Base-by-base conservation (phyloP, 2,797 vertebrate species). In the Leucoraja ocellata region DNA sequence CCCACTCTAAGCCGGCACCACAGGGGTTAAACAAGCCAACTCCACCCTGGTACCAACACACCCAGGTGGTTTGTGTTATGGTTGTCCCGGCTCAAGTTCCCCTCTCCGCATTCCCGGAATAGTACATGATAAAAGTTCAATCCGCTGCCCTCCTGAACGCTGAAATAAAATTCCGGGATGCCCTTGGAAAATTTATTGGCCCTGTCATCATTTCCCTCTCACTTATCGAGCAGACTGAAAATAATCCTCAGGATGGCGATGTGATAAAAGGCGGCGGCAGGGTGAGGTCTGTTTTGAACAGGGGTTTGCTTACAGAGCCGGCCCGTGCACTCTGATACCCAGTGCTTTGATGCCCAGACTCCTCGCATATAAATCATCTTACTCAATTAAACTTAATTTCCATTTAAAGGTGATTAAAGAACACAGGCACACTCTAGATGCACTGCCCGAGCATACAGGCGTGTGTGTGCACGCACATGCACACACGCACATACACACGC, bases 61-160 rank as follows among this genome's bases (percentile, higher is more conserved):
- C 61, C 84, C 84, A 88, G 61, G 63, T 88, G 84, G n/a, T 88
- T 88, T 32, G 84, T 21, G 61, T 88, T 88, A 88, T 88, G n/a
- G 46, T 68, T 88, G n/a, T 36, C 14, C 13, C 0, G 9, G 46
- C 78, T 65, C 73, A 77, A 1, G 73, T 93, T 93, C 78, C 78
- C n/a, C 8, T 93, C 78, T 39, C 92, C 4, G 46, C 73, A 93
- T 80, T 93, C 92, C 92, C n/a, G 71, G 92, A 80, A 93, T 77
- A 58, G 76, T 54, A 18, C 36, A 9, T 21, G 54, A 74, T 4
- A 58, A 77, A 63, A 76, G 58, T 63, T 88, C 84, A 36, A 9
- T 8, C 84, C 16, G n/a, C 63, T 32, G 6, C 61, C 83, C 84
- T 88, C 63, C 84, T 65, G n/a, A 88, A 88, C 21, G 9, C 61